These are phyloP conservation scores for Notothenia rossii DNA, from an alignment of 2,113 vertebrate genomes.

Conservation along the genomic window DNA sequence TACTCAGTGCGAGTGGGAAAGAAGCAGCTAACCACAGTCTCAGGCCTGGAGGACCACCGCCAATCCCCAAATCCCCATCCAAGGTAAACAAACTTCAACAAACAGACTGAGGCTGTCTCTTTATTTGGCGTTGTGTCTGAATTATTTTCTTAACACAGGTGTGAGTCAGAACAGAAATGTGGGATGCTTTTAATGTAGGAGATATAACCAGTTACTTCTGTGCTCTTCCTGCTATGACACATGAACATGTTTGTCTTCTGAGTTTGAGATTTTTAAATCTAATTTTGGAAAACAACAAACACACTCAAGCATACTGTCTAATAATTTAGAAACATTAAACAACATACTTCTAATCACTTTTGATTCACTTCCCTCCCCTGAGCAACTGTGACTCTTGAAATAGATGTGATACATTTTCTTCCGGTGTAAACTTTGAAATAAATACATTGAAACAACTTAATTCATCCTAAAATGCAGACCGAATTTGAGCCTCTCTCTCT, in stretches of 20 bases:
- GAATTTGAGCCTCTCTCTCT: background rate
- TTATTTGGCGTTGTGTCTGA: background rate
- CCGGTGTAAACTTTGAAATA: no score
- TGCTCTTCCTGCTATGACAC: background rate
- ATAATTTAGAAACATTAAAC: background rate
- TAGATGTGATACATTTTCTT: no score
- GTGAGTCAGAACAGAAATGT: background rate
- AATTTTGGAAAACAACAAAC: background rate
- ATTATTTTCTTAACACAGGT: background rate
- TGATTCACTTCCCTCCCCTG: no score
- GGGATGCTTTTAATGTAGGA: background rate
- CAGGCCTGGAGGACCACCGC: slow-evolving; percentile 85
- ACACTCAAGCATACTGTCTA: background rate
- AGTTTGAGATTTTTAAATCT: background rate
- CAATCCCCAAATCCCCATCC: slow-evolving; percentile 95
- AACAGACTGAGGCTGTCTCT: background rate
- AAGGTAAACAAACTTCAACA: slow-evolving; percentile 85
- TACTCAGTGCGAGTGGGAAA: slow-evolving; percentile 67
- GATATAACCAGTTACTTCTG: background rate
- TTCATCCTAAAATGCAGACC: no score
- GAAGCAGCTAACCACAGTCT: slow-evolving; percentile 90
- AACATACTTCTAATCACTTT: no score
- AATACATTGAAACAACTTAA: no score
- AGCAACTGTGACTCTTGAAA: no score
- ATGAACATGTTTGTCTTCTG: background rate